Evolutionary conservation across 1,140 invertebrate species (phyloP).

Genomic region (Cydia strobilella): DNA sequence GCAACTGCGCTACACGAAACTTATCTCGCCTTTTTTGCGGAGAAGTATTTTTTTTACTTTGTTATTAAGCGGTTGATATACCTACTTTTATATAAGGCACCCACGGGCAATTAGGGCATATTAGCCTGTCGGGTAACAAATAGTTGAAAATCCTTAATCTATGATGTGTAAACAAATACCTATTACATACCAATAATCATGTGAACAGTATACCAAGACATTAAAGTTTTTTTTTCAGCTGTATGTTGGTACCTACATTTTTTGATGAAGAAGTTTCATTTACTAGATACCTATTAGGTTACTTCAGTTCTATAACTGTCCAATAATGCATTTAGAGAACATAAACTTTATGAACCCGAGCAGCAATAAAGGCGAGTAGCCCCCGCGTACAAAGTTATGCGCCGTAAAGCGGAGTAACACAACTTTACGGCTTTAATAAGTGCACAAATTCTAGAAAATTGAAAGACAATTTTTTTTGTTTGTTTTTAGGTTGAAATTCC

Average conservation of each 20-base stretch:
- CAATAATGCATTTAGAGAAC: neutral
- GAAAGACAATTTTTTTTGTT: no score
- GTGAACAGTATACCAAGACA: no score
- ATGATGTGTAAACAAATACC: no score
- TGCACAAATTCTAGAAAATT: no score
- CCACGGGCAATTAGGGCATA: no score
- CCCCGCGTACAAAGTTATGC: neutral
- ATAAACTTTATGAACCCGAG: conserved; percentile 19
- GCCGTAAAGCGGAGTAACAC: neutral
- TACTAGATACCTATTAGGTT: neutral
- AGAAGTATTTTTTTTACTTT: neutral
- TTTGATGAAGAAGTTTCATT: neutral
- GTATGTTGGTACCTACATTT: no score
- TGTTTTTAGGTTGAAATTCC: no score
- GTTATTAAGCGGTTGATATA: neutral
- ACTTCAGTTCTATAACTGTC: neutral
- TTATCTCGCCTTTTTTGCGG: neutral
- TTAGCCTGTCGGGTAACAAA: no score
- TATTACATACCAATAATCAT: no score
- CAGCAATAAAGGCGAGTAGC: conserved; percentile 12
- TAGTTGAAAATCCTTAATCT: no score
- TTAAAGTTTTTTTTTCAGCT: no score
- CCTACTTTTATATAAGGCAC: neutral
- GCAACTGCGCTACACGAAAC: neutral
- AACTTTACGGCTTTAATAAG: conserved; percentile 3